phyloP scores from a whole-genome alignment of 2,888 invertebrate species.

The Cloeon dipterum region DNA sequence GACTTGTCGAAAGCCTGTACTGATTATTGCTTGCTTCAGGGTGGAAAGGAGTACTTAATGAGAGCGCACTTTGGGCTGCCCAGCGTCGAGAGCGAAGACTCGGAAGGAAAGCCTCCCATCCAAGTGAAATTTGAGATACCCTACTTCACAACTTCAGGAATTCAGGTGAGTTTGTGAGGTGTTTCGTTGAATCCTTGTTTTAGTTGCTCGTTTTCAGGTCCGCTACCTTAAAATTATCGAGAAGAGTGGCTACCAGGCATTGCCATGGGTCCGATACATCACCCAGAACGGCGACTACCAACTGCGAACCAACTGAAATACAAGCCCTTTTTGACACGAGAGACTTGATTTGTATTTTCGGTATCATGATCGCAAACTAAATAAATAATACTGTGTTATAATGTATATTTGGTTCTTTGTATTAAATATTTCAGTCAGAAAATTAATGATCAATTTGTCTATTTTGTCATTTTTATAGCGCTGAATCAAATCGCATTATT shows the following conservation, averaged over 20 bases:
- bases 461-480: no score
- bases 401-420: no score
- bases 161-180: conserved; percentile 61
- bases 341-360: no score
- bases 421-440: no score
- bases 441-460: no score
- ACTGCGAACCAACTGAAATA: conserved; percentile 75
- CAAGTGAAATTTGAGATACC: conserved; percentile 98
- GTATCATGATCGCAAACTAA: no score
- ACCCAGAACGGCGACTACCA: conserved; percentile 99
- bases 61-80: conserved; percentile 94
- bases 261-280: conserved; percentile 99
- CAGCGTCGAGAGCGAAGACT: conserved; percentile 82
- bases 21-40: conserved; percentile 27
- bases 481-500: no score
- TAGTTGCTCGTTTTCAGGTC: conserved; percentile 24
- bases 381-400: no score
- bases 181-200: background rate
- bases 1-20: no score
- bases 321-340: no score
- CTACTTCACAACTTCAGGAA: conserved; percentile 95
- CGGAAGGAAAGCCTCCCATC: conserved; percentile 91
- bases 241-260: conserved; percentile 94
- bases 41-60: conserved; percentile 96
- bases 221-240: conserved; percentile 95